These are phyloP conservation scores for Acleris literana DNA, from an alignment of 2,888 invertebrate genomes.

Conservation along the genomic window DNA sequence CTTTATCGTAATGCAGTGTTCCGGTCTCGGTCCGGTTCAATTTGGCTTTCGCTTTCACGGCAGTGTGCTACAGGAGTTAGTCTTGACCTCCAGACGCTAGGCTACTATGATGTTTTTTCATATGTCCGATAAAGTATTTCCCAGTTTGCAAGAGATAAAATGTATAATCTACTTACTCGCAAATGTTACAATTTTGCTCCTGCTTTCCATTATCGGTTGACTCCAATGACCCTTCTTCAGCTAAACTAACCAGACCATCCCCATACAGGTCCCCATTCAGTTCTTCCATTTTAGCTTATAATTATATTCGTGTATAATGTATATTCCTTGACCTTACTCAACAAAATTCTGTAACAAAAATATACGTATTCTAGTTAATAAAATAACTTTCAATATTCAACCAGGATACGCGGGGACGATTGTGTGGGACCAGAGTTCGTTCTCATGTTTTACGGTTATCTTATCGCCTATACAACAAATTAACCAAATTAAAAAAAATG, in stretches of 20 bases:
- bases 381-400: too few relatives aligned
- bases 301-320: constrained; percentile 75
- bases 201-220: constrained; percentile 77
- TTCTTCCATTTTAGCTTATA: constrained; percentile 85
- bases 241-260: constrained; percentile 76
- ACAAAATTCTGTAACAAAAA: constrained; percentile 67
- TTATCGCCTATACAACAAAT: too few relatives aligned
- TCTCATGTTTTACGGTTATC: too few relatives aligned
- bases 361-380: not conserved
- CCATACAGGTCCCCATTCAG: constrained; percentile 80
- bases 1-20: too few relatives aligned
- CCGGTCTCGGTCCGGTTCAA: not conserved
- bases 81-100: not conserved
- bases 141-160: too few relatives aligned
- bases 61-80: not conserved
- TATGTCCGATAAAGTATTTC: too few relatives aligned
- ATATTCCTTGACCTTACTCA: constrained; percentile 69
- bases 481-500: too few relatives aligned
- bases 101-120: too few relatives aligned
- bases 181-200: constrained; percentile 86
- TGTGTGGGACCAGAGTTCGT: too few relatives aligned
- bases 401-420: too few relatives aligned
- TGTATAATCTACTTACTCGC: constrained; percentile 79
- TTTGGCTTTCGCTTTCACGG: not conserved
- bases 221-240: constrained; percentile 80